These are phyloP conservation scores for Muschampia plurimacula DNA, from an alignment of 2,888 invertebrate species.

Conservation along the genomic window DNA sequence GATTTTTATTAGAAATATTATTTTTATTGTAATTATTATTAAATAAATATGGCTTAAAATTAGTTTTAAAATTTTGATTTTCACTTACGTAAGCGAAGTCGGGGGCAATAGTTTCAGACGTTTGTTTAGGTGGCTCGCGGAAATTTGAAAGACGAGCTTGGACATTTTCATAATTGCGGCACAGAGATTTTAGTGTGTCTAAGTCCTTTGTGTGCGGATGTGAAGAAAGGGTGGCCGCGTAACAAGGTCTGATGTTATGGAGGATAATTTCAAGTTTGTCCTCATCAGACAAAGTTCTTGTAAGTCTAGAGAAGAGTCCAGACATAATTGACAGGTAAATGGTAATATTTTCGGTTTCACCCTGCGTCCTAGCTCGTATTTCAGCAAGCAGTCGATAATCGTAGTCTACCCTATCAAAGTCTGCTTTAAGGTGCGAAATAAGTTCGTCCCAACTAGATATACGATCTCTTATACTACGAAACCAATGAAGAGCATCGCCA, in stretches of 20 bases:
- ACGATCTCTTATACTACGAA: neutral
- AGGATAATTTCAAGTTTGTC: neutral
- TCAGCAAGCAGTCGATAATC: neutral
- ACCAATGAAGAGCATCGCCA: slow-evolving; percentile 8
- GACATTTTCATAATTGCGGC: neutral
- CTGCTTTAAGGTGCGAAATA: neutral
- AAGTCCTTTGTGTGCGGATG: neutral
- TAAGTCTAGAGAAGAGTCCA: neutral
- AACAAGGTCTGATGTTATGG: neutral
- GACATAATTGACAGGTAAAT: neutral
- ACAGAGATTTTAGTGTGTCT: neutral
- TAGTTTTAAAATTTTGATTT: neutral
- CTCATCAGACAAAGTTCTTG: neutral
- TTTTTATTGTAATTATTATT: neutral
- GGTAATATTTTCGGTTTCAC: neutral
- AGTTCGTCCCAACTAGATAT: neutral
- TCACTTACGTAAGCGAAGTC: neutral
- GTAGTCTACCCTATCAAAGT: neutral
- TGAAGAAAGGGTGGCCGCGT: neutral
- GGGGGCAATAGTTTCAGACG: neutral
- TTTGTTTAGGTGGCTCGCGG: neutral
- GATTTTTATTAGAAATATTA: neutral
- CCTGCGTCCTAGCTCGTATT: slow-evolving; percentile 2
- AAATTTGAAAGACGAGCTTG: slow-evolving; percentile 1
- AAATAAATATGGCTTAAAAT: neutral